Evolutionary conservation across 2,113 vertebrate species (phyloP), one percentile per base, ranked within the genome.

Genomic region (Brachypodius melanocephalos): DNA sequence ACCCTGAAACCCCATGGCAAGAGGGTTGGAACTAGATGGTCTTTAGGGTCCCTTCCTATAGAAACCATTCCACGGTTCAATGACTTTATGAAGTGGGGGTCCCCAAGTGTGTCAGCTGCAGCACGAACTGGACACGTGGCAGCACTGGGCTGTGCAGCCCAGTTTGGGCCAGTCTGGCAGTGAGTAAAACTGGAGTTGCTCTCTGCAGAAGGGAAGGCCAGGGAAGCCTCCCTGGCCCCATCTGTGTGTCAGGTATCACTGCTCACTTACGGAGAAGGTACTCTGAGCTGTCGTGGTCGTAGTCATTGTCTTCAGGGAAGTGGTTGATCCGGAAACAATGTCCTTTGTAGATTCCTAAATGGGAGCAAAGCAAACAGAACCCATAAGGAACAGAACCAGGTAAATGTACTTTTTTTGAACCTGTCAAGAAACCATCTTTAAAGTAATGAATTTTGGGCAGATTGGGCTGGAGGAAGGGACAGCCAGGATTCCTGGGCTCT

Each of bases 241-340:
- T 8, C 57, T 10, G 17, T 36, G 45, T 7, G 2, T 9, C 0
- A 12, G 34, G 55, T 1, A 2, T 28, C 36, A 5, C 5, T 63
- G 34, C 2, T 21, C 38, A 98, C 99, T 99, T 98, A 99, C 99
- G 99, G 90, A 99, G 98, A 96, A 99, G 99, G 95, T 99, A 99
- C 92, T 99, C 99, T 0, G 99, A 99, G 98, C 98, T 99, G 98
- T 99, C 99, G 1, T 99, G 99, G 96, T 99, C 99, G 0, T 99
- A 99, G 96, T 99, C 99, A 2, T 99, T 99, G 97, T 99, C 99
- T 73, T 99, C 99, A 26, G 99, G 99, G 95, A 99, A 99, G 96
- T 99, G 99, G 98, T 99, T 99, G 98, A 99, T 99, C 96, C 98
- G 98, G 97, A 99, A 99, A 96, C 99, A 99, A 96, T 98, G 99